Evolutionary conservation across 2,888 invertebrate species (phyloP).

Genomic region (Pseudococcus viburni): DNA sequence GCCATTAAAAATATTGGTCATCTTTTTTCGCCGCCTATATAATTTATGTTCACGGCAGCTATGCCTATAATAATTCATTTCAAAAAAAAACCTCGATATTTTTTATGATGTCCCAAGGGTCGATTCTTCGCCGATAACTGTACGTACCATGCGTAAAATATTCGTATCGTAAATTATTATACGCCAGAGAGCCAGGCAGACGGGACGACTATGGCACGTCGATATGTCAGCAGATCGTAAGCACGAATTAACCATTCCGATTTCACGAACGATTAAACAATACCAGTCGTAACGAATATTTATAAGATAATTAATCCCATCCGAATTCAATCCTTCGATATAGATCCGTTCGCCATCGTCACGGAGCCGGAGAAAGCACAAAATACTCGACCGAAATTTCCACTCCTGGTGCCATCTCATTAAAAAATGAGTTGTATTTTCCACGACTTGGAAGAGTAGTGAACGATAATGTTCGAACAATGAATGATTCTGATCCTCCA

Average conservation of each 20-base stretch:
- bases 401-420: not conserved
- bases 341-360: not conserved
- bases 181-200: not conserved
- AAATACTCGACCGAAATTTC: not conserved
- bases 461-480: too few species aligned
- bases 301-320: conserved; percentile 9
- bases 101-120: conserved; percentile 44
- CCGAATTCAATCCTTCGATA: not conserved
- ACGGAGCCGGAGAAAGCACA: not conserved
- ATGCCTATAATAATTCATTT: conserved; percentile 44
- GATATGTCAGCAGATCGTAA: conserved; percentile 47
- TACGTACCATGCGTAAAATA: conserved; percentile 3
- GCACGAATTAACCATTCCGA: conserved; percentile 30
- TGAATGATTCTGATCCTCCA: too few species aligned
- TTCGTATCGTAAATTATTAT: conserved; percentile 23
- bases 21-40: not conserved
- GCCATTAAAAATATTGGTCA: conserved; percentile 42
- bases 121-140: conserved; percentile 38
- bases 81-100: not conserved
- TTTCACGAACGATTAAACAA: conserved; percentile 47
- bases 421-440: too few species aligned
- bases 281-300: conserved; percentile 11
- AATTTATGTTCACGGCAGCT: conserved; percentile 8
- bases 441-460: too few species aligned
- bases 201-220: not conserved